A percentile compares a stretch with the other conserved stretches of the same genome.
phyloP scores from a whole-genome alignment of 2,888 invertebrate genomes.

The Eupithecia abbreviata region DNA sequence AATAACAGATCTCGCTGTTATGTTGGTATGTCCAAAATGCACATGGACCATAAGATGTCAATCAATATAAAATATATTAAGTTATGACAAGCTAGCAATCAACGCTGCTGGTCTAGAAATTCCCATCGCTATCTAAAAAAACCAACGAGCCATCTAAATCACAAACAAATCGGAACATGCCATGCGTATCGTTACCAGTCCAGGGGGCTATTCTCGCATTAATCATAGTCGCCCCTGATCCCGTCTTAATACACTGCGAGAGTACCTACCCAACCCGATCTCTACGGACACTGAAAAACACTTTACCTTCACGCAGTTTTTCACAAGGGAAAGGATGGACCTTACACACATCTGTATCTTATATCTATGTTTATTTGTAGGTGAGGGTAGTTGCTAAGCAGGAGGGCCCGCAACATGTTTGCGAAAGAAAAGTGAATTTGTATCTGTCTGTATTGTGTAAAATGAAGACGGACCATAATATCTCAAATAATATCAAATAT shows the following conservation, averaged over 20 bases:
- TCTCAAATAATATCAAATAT: no score
- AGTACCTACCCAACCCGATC: conserved; percentile 66
- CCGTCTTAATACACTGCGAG: conserved; percentile 78
- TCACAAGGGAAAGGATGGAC: conserved; percentile 31
- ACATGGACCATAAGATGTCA: no score
- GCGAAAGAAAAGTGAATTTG: no score
- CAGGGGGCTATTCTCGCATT: conserved; percentile 56
- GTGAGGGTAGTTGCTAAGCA: not conserved
- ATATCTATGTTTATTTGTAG: not conserved
- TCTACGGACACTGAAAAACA: conserved; percentile 66
- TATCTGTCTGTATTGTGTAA: no score
- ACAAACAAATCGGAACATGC: conserved; percentile 17
- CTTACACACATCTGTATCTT: conserved; percentile 8
- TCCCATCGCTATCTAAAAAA: not conserved
- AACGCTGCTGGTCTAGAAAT: not conserved
- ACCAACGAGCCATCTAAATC: not conserved
- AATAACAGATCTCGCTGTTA: no score
- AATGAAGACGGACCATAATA: no score
- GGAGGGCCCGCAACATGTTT: no score
- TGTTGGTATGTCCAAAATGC: no score
- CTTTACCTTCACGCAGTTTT: conserved; percentile 50
- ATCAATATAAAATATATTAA: no score
- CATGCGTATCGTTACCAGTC: conserved; percentile 49
- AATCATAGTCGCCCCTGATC: conserved; percentile 72
- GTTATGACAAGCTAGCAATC: not conserved